These are phyloP conservation scores for Parapsyche elsis DNA, from an alignment of 1,140 invertebrate genomes.

Conservation along the genomic window DNA sequence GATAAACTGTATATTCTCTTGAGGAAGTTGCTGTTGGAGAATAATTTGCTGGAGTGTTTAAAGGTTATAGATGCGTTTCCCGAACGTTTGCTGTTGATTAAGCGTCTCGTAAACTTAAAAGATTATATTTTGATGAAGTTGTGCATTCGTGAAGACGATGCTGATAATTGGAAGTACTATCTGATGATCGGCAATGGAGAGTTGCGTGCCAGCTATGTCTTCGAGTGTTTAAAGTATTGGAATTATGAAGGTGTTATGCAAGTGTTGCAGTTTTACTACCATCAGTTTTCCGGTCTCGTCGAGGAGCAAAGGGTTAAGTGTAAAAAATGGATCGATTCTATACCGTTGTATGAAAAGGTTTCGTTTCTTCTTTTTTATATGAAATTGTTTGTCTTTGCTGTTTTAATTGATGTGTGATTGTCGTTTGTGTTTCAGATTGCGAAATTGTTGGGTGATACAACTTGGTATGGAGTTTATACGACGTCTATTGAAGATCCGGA, in stretches of 20 bases:
- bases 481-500: conserved; percentile 49
- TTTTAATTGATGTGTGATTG: not conserved
- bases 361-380: conserved; percentile 24
- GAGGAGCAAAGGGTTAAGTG: conserved; percentile 62
- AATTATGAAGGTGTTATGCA: conserved; percentile 63
- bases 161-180: conserved; percentile 65
- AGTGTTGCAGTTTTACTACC: conserved; percentile 63
- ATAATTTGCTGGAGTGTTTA: conserved; percentile 63
- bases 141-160: conserved; percentile 60
- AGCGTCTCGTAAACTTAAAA: conserved; percentile 61
- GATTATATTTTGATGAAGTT: conserved; percentile 65
- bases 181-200: conserved; percentile 63
- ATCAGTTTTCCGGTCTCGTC: conserved; percentile 58
- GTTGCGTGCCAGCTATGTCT: conserved; percentile 61
- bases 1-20: conserved; percentile 62
- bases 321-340: conserved; percentile 63
- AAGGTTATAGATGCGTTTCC: conserved; percentile 63
- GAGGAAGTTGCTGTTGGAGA: conserved; percentile 60
- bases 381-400: conserved; percentile 9
- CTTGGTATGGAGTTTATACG: conserved; percentile 45
- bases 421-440: conserved; percentile 37
- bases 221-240: conserved; percentile 64
- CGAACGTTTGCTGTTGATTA: conserved; percentile 61
- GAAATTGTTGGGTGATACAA: conserved; percentile 29
- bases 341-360: conserved; percentile 66